Evolutionary conservation across 2,113 vertebrate species (phyloP).

Genomic region (Prunella himalayana): DNA sequence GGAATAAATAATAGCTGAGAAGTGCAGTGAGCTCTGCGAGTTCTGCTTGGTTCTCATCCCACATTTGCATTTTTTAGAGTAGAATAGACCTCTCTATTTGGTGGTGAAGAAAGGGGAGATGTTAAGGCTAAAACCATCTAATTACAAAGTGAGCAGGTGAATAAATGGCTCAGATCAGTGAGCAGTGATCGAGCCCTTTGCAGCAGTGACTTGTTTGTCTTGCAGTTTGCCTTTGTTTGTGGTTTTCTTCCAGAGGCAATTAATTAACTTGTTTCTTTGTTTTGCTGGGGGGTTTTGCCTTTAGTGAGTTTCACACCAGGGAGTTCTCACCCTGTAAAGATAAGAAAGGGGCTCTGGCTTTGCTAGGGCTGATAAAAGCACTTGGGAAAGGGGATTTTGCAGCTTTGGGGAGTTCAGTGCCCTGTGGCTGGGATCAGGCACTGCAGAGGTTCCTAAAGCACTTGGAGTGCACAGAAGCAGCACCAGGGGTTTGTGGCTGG

Average conservation of each 20-base stretch:
- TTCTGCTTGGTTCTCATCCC: neutral
- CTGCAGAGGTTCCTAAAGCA: neutral
- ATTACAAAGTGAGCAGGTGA: neutral
- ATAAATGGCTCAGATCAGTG: neutral
- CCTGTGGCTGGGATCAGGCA: neutral
- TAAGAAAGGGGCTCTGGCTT: neutral
- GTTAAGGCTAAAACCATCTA: neutral
- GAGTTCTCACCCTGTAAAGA: neutral
- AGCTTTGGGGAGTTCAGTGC: no score
- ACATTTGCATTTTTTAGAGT: neutral
- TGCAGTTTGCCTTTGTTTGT: neutral
- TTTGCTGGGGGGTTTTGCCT: neutral
- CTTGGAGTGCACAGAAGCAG: fast-evolving
- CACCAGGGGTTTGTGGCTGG: fast-evolving
- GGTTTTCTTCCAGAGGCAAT: neutral
- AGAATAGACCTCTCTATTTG: neutral
- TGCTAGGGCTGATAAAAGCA: neutral
- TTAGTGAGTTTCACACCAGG: neutral
- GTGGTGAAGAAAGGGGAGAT: neutral
- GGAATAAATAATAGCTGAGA: neutral
- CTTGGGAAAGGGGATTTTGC: neutral
- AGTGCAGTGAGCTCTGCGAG: neutral
- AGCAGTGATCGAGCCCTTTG: neutral
- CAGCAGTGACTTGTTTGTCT: neutral
- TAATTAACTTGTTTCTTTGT: neutral